Percentiles rank a stretch among this genome's conserved stretches.
Evolutionary conservation across 2,888 invertebrate species (phyloP).

Genomic region (Homarus gammarus): DNA sequence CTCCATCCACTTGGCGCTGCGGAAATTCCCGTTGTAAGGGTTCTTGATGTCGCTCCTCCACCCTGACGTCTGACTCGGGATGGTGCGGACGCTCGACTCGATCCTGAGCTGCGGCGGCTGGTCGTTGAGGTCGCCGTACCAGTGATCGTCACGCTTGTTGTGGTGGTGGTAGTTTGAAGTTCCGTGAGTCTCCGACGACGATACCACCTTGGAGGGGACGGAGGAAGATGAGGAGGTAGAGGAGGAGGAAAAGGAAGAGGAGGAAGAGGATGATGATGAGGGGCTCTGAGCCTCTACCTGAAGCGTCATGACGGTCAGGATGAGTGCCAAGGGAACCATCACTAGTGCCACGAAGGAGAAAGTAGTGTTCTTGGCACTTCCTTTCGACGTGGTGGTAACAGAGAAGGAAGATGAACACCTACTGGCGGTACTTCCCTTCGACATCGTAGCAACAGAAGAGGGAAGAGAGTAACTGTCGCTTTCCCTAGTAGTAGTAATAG

Average conservation of each 20-base stretch:
- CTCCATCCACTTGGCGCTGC: slow-evolving; percentile 45
- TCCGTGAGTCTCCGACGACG: not conserved
- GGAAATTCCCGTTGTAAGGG: slow-evolving; percentile 1
- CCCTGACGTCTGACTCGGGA: slow-evolving; percentile 32
- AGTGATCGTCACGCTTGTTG: slow-evolving; percentile 42
- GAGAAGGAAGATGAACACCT: no score
- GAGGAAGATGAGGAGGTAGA: not conserved
- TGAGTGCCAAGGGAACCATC: not conserved
- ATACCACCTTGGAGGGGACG: no score
- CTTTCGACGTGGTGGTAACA: not conserved
- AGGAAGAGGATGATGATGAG: not conserved
- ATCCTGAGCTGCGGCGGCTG: slow-evolving; percentile 32
- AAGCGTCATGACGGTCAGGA: not conserved
- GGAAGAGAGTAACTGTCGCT: not conserved
- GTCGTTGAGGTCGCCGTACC: slow-evolving; percentile 6
- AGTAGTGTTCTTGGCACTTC: not conserved
- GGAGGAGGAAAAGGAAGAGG: not conserved
- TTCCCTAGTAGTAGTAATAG: not conserved
- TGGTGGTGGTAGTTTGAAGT: slow-evolving; percentile 38
- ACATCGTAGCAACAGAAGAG: not conserved
- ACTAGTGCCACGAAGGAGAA: not conserved
- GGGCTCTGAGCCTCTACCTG: not conserved
- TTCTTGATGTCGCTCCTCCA: slow-evolving; percentile 27
- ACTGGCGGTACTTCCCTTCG: no score
- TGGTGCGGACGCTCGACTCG: slow-evolving; percentile 48